These are phyloP conservation scores for Cepaea nemoralis DNA, from an alignment of 1,140 invertebrate species.

Conservation along the genomic window DNA sequence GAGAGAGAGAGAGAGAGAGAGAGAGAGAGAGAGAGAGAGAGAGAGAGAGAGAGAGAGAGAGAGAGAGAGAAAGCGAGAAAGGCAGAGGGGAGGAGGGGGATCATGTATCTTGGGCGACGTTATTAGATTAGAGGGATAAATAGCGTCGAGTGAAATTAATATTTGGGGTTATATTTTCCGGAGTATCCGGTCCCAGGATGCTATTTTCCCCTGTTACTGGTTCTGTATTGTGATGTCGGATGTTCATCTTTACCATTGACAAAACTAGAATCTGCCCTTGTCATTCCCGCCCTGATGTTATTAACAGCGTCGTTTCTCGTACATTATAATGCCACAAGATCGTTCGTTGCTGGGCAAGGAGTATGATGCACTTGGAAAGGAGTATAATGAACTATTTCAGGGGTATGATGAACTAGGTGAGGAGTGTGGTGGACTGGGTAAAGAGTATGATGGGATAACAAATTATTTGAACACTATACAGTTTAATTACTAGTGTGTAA, in stretches of 20 bases:
- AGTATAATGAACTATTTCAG: too few species aligned
- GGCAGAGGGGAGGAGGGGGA: conserved; percentile 32
- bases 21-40: conserved; percentile 32
- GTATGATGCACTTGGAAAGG: too few species aligned
- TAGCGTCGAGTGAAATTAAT: not conserved
- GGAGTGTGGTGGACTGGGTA: too few species aligned
- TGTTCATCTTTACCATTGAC: not conserved
- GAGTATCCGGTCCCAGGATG: not conserved
- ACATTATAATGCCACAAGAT: too few species aligned
- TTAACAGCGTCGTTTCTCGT: not conserved
- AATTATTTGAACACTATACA: too few species aligned
- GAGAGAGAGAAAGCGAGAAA: conserved; percentile 36
- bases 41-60: conserved; percentile 39
- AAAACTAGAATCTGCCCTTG: not conserved
- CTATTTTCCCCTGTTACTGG: conserved; percentile 11
- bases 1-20: conserved; percentile 36
- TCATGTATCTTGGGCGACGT: not conserved
- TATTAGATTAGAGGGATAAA: conserved; percentile 26
- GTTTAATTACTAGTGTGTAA: too few species aligned
- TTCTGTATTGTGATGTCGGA: not conserved
- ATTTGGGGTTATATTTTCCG: not conserved
- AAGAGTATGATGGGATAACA: too few species aligned
- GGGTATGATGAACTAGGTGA: too few species aligned
- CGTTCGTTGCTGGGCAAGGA: too few species aligned
- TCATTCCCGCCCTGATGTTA: not conserved